These are phyloP conservation scores for Carcina quercana DNA, from an alignment of 2,888 invertebrate genomes.

Conservation along the genomic window DNA sequence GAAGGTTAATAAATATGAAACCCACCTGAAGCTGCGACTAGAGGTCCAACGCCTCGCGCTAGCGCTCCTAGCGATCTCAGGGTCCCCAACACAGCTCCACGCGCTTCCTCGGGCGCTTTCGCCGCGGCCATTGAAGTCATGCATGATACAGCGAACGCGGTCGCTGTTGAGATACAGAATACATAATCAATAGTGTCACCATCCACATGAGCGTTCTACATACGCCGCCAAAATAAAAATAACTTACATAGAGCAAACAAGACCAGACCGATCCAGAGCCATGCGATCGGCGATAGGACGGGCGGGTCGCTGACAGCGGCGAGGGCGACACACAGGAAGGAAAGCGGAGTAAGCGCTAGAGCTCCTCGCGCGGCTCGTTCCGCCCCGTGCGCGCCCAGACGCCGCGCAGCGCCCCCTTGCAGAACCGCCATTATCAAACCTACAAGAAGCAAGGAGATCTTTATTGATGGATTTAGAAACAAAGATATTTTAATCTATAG, in stretches of 20 bases:
- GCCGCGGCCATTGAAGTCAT: slow-evolving; percentile 94
- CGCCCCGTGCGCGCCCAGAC: slow-evolving; percentile 81
- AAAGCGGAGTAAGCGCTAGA: slow-evolving; percentile 87
- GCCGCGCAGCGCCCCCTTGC: slow-evolving; percentile 92
- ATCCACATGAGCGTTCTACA: too few relatives aligned
- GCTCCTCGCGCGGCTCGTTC: slow-evolving; percentile 83
- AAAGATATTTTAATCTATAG: too few relatives aligned
- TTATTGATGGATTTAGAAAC: too few relatives aligned
- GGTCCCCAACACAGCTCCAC: slow-evolving; percentile 94
- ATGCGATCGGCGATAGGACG: slow-evolving; percentile 45
- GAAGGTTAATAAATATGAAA: too few relatives aligned
- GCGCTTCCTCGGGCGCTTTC: slow-evolving; percentile 82
- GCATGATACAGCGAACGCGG: slow-evolving; percentile 96
- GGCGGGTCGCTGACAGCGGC: slow-evolving; percentile 65
- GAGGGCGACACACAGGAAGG: slow-evolving; percentile 89
- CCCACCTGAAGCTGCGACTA: slow-evolving; percentile 87
- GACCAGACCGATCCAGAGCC: slow-evolving; percentile 88
- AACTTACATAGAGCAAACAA: slow-evolving; percentile 93
- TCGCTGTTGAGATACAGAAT: slow-evolving; percentile 77
- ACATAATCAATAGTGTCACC: too few relatives aligned
- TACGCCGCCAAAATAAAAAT: too few relatives aligned
- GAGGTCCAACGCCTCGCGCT: slow-evolving; percentile 93
- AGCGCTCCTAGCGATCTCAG: slow-evolving; percentile 96
- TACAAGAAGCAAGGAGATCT: too few relatives aligned
- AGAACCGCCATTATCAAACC: slow-evolving; percentile 90